phyloP scores from a whole-genome alignment of 2,797 vertebrate genomes.

The Peromyscus aztecus region DNA sequence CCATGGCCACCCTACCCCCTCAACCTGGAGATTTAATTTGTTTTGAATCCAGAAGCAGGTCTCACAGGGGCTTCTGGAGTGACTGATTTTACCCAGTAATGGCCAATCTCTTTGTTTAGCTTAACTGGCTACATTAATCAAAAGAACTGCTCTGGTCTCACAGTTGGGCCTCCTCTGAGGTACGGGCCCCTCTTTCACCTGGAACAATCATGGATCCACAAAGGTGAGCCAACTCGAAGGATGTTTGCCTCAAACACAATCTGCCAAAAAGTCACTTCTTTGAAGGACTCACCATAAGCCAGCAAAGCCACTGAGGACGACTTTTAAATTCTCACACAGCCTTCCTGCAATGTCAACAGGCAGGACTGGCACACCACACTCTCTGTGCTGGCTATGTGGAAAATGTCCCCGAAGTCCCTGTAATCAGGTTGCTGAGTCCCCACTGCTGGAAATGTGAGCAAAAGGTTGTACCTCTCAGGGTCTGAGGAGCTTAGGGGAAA shows the following conservation, averaged over 20 bases:
- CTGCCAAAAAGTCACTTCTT: background rate
- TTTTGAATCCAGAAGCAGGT: constrained; percentile 60
- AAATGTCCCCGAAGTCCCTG: background rate
- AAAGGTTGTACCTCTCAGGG: rapidly evolving
- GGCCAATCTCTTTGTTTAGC: constrained; percentile 72
- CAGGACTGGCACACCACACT: rapidly evolving
- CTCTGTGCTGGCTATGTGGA: rapidly evolving
- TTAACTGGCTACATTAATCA: constrained; percentile 70
- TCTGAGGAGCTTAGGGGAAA: background rate
- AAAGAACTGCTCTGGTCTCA: background rate
- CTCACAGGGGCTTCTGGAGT: constrained; percentile 72
- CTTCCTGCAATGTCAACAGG: background rate
- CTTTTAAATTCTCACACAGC: background rate
- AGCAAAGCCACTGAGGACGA: background rate
- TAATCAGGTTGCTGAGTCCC: background rate
- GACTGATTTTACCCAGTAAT: constrained; percentile 60
- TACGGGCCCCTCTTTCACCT: background rate
- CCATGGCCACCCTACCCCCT: background rate
- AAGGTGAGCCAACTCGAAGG: background rate
- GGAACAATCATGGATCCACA: background rate
- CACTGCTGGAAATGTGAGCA: rapidly evolving
- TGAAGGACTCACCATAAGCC: rapidly evolving
- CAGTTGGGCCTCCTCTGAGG: background rate
- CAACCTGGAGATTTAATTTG: constrained; percentile 66
- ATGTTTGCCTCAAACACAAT: background rate